Conservation (phyloP, 2,113 vertebrate genomes). For the Xiphias gladius region DNA sequence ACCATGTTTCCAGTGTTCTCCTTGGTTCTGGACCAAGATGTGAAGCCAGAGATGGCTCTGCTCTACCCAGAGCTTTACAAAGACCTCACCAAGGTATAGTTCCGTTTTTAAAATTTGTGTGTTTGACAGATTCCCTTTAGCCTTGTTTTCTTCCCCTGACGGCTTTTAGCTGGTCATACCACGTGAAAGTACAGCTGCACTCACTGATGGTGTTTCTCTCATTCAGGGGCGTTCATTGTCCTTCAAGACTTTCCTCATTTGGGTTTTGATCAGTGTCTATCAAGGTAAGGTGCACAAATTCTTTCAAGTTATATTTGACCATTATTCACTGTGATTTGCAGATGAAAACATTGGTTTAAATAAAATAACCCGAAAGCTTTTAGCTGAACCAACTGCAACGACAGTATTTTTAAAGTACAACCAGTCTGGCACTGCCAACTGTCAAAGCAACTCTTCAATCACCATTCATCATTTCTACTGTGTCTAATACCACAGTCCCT, state of each 20-base stretch:
- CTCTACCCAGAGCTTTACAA: conserved; percentile 99
- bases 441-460: conserved; percentile 39
- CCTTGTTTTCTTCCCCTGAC: neutral
- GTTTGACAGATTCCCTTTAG: neutral
- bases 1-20: conserved; percentile 99
- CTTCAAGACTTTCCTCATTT: conserved; percentile 89
- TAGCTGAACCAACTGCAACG: neutral
- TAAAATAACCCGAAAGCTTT: neutral
- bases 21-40: conserved; percentile 96
- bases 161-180: too few species aligned
- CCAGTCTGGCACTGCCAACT: neutral
- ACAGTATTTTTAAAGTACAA: neutral
- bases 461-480: conserved; percentile 58
- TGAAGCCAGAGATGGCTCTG: conserved; percentile 96
- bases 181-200: neutral
- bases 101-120: neutral
- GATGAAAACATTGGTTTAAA: neutral
- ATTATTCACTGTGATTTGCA: too few species aligned
- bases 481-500: conserved; percentile 36
- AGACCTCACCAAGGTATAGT: conserved; percentile 95
- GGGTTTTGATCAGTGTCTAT: conserved; percentile 86
- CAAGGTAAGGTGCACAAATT: conserved; percentile 79
- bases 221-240: conserved; percentile 94
- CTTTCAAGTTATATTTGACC: neutral
- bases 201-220: conserved; percentile 34